Base-by-base conservation (phyloP, 2,797 vertebrate species). In the Avahi laniger region DNA sequence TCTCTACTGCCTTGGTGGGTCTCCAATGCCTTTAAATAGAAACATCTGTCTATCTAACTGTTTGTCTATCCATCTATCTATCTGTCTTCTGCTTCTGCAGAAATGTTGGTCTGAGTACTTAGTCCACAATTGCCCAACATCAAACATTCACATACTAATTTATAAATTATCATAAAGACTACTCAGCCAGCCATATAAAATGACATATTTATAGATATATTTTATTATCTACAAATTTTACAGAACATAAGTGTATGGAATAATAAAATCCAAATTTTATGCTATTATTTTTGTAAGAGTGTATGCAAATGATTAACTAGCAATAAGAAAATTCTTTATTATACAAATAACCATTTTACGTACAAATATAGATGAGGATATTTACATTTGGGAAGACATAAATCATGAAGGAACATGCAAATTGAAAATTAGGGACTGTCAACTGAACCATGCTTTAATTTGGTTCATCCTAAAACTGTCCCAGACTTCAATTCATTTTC, bases 341-440 rank as follows among this genome's bases (percentile, higher is more conserved):
- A 92, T 59, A 79, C 97, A 89, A 89, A 94, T 92, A 87, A 38
- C 4, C 26, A 75, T 26, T 95, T 91, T 76, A 14, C 59, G 28
- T 59, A 46, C 67, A 72, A 94, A 96, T 92, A 67, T 61, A 54
- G 26, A 70, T 91, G 20, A 94, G 38, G 33, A 67, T 89, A 95
- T 96, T 41, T 93, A 87, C 41, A 95, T 72, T 13, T 89, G 8
- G 18, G 22, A 97, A 95, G 81, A 83, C n/a, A 89, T 89, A 35
- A 92, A 95, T 94, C 87, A 96, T 91, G 46, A 17, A 90, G 89
- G 87, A 94, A n/a, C 76, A 97, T 80, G 96, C 89, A 93, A 59
- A 0, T 92, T 96, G 87, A 91, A 96, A 97, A 97, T 96, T 94
- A 96, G 50, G n/a, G 69, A 92, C 91, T 96, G 54, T 83, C 65